phyloP scores from a whole-genome alignment of 2,797 vertebrate genomes.

The Oryzias sinensis region DNA sequence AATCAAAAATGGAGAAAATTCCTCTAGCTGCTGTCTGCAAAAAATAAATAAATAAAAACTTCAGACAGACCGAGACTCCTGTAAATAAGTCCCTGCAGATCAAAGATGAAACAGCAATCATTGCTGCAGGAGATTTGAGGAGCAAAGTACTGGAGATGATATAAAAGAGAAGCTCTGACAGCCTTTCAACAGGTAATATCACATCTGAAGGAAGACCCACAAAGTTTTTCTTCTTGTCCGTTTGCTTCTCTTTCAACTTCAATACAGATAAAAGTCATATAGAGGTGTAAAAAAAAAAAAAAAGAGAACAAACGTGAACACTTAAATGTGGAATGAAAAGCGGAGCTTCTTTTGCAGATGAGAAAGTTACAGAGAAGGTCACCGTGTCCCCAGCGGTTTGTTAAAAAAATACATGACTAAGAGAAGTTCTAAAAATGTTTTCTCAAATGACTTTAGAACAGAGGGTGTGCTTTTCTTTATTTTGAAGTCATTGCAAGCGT shows the following conservation, averaged over 20 bases:
- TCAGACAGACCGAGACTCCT: slow-evolving; percentile 16
- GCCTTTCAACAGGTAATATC: slow-evolving; percentile 35
- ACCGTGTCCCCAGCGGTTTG: slow-evolving; percentile 16
- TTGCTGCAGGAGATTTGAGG: slow-evolving; percentile 42
- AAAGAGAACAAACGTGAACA: too few relatives aligned
- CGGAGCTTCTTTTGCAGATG: slow-evolving; percentile 4
- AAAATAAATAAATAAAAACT: slow-evolving; percentile 5
- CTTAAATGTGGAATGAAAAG: neutral
- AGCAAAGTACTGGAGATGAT: slow-evolving; percentile 23
- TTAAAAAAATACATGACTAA: slow-evolving; percentile 24
- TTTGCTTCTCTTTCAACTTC: neutral
- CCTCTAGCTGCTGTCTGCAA: slow-evolving; percentile 15
- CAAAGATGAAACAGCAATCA: slow-evolving; percentile 41
- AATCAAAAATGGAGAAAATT: slow-evolving; percentile 28
- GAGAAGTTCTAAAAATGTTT: slow-evolving; percentile 24
- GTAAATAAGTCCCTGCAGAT: slow-evolving; percentile 29
- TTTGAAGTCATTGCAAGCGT: slow-evolving; percentile 5
- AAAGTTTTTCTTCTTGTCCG: slow-evolving; percentile 10
- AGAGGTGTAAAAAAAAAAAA: slow-evolving; percentile 1
- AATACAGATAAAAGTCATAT: neutral
- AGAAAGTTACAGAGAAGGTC: slow-evolving; percentile 25
- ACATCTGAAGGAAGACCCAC: slow-evolving; percentile 17
- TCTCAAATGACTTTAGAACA: slow-evolving; percentile 9
- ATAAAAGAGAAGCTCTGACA: slow-evolving; percentile 33
- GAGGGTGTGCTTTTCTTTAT: neutral